These are phyloP conservation scores for Orthosia cruda DNA, from an alignment of 2,888 invertebrate species.

Conservation along the genomic window DNA sequence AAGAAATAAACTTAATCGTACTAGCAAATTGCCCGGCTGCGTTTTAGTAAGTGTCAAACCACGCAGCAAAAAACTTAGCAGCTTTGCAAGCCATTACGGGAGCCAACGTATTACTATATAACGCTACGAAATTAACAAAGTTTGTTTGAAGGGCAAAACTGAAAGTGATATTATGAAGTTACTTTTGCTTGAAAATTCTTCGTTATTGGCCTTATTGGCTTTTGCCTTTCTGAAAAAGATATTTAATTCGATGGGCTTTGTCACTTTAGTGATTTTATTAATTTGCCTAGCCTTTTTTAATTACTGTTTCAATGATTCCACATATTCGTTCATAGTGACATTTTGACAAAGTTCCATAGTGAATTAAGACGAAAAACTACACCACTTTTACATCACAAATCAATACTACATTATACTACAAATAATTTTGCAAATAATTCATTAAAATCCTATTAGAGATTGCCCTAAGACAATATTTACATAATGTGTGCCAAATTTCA, in stretches of 20 bases:
- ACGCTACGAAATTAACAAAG: slow-evolving; percentile 27
- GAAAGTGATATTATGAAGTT: slow-evolving; percentile 32
- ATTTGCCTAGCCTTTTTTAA: no score
- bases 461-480: no score
- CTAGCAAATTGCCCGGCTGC: slow-evolving; percentile 25
- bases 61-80: slow-evolving; percentile 11
- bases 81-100: slow-evolving; percentile 5
- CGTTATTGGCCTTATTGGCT: neutral
- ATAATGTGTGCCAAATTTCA: no score
- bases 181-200: neutral
- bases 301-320: no score
- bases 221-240: neutral
- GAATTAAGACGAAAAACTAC: no score
- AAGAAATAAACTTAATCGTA: slow-evolving; percentile 37
- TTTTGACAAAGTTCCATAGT: no score
- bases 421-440: no score
- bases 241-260: neutral
- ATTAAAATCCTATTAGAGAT: no score
- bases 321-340: no score
- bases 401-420: no score
- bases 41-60: slow-evolving; percentile 16
- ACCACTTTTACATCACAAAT: no score
- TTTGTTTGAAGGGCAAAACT: slow-evolving; percentile 22
- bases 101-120: slow-evolving; percentile 13
- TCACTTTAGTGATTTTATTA: no score